Evolutionary conservation across 1,140 invertebrate genomes (phyloP).

Genomic region (Aphaenogaster ashmeadi): DNA sequence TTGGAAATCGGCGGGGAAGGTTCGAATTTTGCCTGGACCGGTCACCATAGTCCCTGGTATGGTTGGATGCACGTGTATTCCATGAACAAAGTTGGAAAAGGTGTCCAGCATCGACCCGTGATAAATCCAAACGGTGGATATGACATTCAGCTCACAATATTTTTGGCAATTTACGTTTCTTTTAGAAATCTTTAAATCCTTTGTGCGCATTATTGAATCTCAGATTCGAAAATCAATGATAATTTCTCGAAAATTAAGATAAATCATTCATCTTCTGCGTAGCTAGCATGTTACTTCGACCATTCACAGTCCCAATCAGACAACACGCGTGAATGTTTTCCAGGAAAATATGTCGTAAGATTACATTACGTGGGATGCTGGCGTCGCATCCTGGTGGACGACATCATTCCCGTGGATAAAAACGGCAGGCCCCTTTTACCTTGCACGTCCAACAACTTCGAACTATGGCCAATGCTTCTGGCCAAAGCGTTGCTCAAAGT

Average conservation of each 20-base stretch:
- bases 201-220: background rate
- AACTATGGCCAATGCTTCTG: slow-evolving; percentile 79
- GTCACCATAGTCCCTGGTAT: slow-evolving; percentile 68
- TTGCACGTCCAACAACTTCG: slow-evolving; percentile 67
- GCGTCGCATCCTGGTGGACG: slow-evolving; percentile 77
- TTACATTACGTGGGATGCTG: slow-evolving; percentile 77
- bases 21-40: slow-evolving; percentile 74
- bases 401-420: slow-evolving; percentile 75
- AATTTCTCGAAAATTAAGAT: background rate
- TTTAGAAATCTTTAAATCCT: background rate
- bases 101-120: slow-evolving; percentile 58
- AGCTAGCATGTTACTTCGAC: background rate
- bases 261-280: background rate
- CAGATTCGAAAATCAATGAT: background rate
- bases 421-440: slow-evolving; percentile 73
- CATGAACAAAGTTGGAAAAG: slow-evolving; percentile 76
- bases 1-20: slow-evolving; percentile 72
- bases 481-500: slow-evolving; percentile 78
- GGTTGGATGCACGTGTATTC: slow-evolving; percentile 80
- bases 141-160: background rate
- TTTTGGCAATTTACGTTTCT: background rate
- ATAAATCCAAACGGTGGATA: slow-evolving; percentile 73
- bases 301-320: background rate
- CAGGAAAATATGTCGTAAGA: slow-evolving; percentile 78
- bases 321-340: background rate